Evolutionary conservation across 2,797 vertebrate genomes (phyloP).

Genomic region (Crossoptilon crossoptilon): DNA sequence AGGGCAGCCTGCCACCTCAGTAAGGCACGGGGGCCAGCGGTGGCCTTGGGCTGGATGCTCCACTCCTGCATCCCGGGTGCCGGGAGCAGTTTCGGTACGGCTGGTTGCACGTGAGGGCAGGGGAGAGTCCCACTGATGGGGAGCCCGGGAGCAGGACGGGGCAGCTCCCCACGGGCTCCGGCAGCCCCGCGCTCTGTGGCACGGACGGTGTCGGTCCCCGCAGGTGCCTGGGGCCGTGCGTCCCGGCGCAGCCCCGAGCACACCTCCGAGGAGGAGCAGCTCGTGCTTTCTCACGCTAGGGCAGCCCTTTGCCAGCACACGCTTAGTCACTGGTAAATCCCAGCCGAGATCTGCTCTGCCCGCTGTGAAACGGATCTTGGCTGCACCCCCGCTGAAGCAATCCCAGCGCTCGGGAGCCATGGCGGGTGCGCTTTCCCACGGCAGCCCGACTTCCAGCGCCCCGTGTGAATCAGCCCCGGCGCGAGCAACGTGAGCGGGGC

Average conservation of each 20-base stretch:
- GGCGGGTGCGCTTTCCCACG: conserved; percentile 64
- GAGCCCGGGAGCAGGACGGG: accelerated
- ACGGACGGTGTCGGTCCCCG: accelerated
- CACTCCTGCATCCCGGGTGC: not conserved
- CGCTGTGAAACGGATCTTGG: conserved; percentile 68
- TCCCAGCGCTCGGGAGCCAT: conserved; percentile 76
- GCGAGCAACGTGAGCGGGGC: not conserved
- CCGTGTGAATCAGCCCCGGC: conserved; percentile 46
- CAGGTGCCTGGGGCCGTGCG: not conserved
- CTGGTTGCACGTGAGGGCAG: not conserved
- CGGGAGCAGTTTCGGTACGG: not conserved
- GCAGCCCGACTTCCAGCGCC: conserved; percentile 15
- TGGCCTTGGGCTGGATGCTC: not conserved
- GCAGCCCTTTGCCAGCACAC: conserved; percentile 70
- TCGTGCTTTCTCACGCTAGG: conserved; percentile 65
- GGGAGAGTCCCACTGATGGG: not conserved
- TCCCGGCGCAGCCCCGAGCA: not conserved
- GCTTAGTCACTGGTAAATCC: conserved; percentile 78
- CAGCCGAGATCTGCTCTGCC: conserved; percentile 61
- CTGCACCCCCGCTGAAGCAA: conserved; percentile 73
- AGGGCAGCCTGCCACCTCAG: not conserved
- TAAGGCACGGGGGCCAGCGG: not conserved
- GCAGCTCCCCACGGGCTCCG: accelerated
- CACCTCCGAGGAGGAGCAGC: conserved; percentile 35
- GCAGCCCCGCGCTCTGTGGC: accelerated